Conservation (phyloP, 2,113 vertebrate species). For the Physeter macrocephalus region DNA sequence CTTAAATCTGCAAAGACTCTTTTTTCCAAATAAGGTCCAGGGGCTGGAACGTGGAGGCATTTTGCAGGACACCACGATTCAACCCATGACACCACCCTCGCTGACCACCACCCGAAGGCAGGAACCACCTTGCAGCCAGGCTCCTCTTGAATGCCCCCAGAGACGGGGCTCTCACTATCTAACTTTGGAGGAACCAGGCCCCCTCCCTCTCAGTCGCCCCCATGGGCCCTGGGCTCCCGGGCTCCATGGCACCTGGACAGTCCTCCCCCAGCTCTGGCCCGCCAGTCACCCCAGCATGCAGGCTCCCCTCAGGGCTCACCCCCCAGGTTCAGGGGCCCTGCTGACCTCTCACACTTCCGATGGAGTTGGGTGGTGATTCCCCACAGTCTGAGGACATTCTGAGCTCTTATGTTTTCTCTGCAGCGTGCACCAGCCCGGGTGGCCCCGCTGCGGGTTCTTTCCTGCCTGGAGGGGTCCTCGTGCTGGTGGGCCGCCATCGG, state of each 20-base stretch:
- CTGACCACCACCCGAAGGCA: neutral
- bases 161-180: neutral
- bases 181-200: neutral
- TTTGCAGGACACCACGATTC: neutral
- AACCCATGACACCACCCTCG: rapidly evolving
- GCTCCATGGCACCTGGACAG: rapidly evolving
- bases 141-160: neutral
- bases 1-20: neutral
- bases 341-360: neutral
- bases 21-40: neutral
- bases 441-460: rapidly evolving
- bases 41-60: rapidly evolving
- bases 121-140: neutral
- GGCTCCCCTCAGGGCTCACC: neutral
- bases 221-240: neutral
- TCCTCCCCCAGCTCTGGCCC: neutral
- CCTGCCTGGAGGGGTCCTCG: neutral
- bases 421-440: neutral
- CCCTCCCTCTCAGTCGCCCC: neutral
- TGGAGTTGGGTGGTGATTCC: neutral
- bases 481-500: rapidly evolving
- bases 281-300: neutral
- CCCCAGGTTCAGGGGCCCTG: neutral
- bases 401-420: neutral
- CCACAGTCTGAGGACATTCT: neutral